Evolutionary conservation across 2,888 invertebrate genomes (phyloP).

Genomic region (Cactoblastis cactorum): DNA sequence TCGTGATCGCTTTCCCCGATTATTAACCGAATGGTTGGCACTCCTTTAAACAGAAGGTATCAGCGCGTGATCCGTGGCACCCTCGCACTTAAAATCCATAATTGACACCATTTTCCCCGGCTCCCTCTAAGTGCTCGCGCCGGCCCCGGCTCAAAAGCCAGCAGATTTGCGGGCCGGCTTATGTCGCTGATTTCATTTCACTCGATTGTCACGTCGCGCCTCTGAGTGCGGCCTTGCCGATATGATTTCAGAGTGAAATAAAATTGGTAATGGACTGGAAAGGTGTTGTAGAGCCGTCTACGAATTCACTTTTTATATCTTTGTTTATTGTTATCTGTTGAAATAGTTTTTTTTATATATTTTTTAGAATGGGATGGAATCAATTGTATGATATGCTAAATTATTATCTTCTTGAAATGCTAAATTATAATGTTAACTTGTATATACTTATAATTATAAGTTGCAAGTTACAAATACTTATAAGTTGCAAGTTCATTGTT

Average conservation of each 20-base stretch:
- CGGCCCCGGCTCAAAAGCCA: conserved; percentile 53
- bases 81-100: conserved; percentile 70
- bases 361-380: too few relatives aligned
- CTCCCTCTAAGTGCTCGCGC: conserved; percentile 66
- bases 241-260: conserved; percentile 70
- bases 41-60: conserved; percentile 10
- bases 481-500: too few relatives aligned
- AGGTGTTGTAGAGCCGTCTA: conserved; percentile 44
- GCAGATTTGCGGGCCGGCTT: conserved; percentile 72
- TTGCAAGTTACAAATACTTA: too few relatives aligned
- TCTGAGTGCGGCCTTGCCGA: conserved; percentile 57
- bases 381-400: too few relatives aligned
- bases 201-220: conserved; percentile 67
- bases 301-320: not conserved
- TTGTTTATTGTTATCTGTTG: not conserved
- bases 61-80: conserved; percentile 22
- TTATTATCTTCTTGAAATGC: too few relatives aligned
- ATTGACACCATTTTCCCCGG: conserved; percentile 73
- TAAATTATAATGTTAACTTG: too few relatives aligned
- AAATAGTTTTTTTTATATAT: not conserved
- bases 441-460: too few relatives aligned
- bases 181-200: conserved; percentile 74
- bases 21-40: conserved; percentile 3
- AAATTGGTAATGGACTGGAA: conserved; percentile 77
- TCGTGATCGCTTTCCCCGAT: conserved; percentile 2